A percentile compares a stretch with the other conserved stretches of the same genome.
Evolutionary conservation across 2,797 vertebrate species (phyloP).

Genomic region (Catharus ustulatus): DNA sequence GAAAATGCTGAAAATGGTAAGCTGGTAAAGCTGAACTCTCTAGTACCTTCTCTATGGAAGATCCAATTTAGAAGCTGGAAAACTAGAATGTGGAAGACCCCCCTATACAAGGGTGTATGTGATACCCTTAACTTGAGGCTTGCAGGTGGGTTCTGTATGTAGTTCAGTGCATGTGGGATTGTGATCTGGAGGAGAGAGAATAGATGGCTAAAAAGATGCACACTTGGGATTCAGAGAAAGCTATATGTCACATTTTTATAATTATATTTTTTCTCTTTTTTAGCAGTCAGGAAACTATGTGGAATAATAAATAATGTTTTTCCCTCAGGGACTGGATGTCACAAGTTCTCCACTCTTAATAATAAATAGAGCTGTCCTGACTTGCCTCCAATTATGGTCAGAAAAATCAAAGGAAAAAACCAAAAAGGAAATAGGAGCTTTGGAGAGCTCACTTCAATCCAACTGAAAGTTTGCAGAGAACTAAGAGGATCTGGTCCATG

Average conservation of each 20-base stretch:
- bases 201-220: not conserved
- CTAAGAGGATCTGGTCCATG: not conserved
- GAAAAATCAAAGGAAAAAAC: not conserved
- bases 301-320: not conserved
- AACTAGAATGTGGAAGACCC: not conserved
- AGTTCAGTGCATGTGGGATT: not conserved
- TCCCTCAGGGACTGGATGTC: not conserved
- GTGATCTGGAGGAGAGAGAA: not conserved
- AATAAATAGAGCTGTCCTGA: not conserved
- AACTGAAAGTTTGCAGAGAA: not conserved
- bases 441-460: not conserved
- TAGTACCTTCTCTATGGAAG: not conserved
- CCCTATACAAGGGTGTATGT: fast-evolving
- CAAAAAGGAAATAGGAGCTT: not conserved
- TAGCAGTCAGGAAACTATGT: not conserved
- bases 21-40: not conserved
- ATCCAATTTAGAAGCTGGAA: not conserved
- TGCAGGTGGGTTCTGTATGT: not conserved
- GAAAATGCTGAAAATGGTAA: not conserved
- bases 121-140: not conserved
- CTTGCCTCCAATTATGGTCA: not conserved
- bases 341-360: not conserved
- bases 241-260: not conserved
- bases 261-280: not conserved
- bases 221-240: not conserved